Conservation (phyloP, 2,888 invertebrate species). For the Erebia palarica region DNA sequence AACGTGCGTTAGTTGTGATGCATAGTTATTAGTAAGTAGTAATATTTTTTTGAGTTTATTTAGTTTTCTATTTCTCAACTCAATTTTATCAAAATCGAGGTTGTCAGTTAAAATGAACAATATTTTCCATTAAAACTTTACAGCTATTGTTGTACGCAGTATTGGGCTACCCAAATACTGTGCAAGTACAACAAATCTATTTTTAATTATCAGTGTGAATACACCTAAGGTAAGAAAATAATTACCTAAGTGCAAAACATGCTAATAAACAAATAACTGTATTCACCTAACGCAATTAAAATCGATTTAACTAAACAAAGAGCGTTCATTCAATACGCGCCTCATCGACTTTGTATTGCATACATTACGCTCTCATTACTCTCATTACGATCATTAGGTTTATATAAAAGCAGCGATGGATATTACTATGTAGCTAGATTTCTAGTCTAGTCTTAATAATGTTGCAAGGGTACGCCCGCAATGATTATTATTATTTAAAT, state of each 20-base stretch:
- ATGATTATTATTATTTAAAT: slow-evolving; percentile 42
- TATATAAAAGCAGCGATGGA: slow-evolving; percentile 21
- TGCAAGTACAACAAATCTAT: slow-evolving; percentile 8
- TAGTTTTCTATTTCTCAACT: too few species aligned
- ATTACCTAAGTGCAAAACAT: slow-evolving; percentile 34
- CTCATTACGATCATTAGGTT: neutral
- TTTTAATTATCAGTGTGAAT: slow-evolving; percentile 1
- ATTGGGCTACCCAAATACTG: too few species aligned
- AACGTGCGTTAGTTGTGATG: too few species aligned
- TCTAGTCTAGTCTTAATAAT: neutral
- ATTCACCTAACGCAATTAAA: slow-evolving; percentile 49
- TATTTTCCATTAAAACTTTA: neutral
- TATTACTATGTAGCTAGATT: neutral
- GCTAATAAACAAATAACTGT: slow-evolving; percentile 42
- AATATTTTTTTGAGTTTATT: too few species aligned
- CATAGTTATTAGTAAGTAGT: too few species aligned
- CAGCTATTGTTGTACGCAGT: too few species aligned
- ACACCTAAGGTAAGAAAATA: slow-evolving; percentile 33
- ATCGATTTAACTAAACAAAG: slow-evolving; percentile 46
- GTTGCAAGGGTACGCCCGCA: slow-evolving; percentile 14
- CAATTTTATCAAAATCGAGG: too few species aligned
- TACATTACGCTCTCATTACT: neutral
- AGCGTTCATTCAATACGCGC: slow-evolving; percentile 1
- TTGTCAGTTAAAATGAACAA: neutral
- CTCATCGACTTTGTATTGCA: neutral